These are phyloP conservation scores for Pelecanus crispus DNA, from an alignment of 2,113 vertebrate species.

Conservation along the genomic window DNA sequence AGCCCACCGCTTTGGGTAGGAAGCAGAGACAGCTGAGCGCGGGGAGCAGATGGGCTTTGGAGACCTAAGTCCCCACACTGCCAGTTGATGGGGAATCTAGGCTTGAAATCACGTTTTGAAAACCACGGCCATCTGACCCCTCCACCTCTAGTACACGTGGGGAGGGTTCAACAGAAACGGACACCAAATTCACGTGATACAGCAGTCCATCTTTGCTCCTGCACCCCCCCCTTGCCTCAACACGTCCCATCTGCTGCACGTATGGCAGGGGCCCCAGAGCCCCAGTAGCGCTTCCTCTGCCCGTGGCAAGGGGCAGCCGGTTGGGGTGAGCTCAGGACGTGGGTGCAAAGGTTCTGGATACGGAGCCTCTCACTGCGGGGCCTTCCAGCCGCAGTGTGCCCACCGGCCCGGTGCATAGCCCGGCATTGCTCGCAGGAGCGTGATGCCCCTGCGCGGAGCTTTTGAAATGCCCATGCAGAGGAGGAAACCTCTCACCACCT, in stretches of 20 bases:
- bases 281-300: background rate
- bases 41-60: background rate
- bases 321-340: rapidly evolving
- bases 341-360: background rate
- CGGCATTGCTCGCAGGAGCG: background rate
- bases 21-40: background rate
- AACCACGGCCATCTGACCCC: background rate
- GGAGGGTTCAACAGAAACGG: background rate
- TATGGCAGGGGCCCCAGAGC: background rate
- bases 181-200: rapidly evolving
- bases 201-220: background rate
- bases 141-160: background rate
- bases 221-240: rapidly evolving
- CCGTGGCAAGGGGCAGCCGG: rapidly evolving
- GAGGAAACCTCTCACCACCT: background rate
- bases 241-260: rapidly evolving
- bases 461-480: background rate
- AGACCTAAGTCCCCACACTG: rapidly evolving
- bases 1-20: background rate
- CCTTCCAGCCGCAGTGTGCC: background rate
- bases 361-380: rapidly evolving
- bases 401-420: rapidly evolving
- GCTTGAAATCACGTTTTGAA: background rate
- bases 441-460: background rate
- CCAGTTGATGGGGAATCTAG: background rate